Conservation (phyloP, 64 coral and sea anemone genomes). For the Pocillopora damicornis region DNA sequence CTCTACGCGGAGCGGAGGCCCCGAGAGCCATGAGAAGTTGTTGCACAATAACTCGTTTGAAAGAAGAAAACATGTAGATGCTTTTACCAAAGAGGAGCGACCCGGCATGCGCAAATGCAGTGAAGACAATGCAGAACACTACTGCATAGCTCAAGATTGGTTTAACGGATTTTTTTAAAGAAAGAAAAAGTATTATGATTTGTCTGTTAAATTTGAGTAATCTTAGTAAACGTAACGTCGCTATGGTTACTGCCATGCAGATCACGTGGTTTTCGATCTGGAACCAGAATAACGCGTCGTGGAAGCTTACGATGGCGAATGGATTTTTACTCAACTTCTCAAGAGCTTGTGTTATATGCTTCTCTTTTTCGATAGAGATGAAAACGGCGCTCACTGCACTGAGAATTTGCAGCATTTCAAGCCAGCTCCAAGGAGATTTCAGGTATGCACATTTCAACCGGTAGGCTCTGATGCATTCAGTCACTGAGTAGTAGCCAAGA, state of each 20-base stretch:
- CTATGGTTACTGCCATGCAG: background rate
- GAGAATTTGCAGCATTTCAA: conserved; percentile 16
- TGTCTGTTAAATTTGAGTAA: conserved; percentile 31
- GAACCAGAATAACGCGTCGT: background rate
- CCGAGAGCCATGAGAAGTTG: conserved; percentile 35
- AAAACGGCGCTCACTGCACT: background rate
- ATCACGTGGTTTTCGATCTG: background rate
- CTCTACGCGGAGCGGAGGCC: background rate
- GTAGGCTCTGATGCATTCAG: background rate
- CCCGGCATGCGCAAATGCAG: conserved; percentile 5
- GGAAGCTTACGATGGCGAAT: background rate
- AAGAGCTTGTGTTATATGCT: background rate
- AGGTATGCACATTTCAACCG: background rate
- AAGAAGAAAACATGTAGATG: conserved; percentile 23
- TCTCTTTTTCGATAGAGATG: background rate
- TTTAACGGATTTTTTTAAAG: background rate
- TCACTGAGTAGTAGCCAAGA: conserved; percentile 33
- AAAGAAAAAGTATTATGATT: background rate
- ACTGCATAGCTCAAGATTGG: conserved; percentile 12
- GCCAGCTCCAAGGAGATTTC: conserved; percentile 12
- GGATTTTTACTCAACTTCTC: background rate
- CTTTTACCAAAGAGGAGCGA: conserved; percentile 37
- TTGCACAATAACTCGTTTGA: background rate
- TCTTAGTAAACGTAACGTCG: conserved; percentile 4
- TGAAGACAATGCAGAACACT: conserved; percentile 24